Evolutionary conservation across 2,797 vertebrate species (phyloP).

Genomic region (Toxotes lorentzi): DNA sequence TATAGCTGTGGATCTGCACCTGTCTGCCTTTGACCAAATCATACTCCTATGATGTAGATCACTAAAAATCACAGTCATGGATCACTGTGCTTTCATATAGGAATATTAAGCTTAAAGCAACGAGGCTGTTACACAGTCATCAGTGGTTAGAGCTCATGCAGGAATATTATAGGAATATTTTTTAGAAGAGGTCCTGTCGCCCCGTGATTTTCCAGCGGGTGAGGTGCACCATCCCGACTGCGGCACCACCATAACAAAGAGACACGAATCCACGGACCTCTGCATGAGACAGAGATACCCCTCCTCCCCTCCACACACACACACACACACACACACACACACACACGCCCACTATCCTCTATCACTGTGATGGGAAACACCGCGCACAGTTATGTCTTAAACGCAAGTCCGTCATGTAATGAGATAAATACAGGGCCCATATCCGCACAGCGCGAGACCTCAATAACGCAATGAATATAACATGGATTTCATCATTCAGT

Average conservation of each 20-base stretch:
- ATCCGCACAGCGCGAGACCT: conserved; percentile 25
- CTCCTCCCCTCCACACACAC: neutral
- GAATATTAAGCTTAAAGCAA: neutral
- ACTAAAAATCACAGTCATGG: neutral
- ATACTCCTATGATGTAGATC: neutral
- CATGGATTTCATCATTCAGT: conserved; percentile 38
- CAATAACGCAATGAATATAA: conserved; percentile 24
- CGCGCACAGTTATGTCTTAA: conserved; percentile 4
- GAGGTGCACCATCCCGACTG: conserved; percentile 74
- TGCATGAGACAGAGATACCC: conserved; percentile 49
- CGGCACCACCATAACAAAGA: conserved; percentile 84
- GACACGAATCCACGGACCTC: conserved; percentile 69
- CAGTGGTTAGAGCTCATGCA: neutral
- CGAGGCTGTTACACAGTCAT: neutral
- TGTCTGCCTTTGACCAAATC: neutral
- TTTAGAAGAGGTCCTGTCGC: neutral
- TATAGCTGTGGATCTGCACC: conserved; percentile 20
- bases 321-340: conserved; percentile 68
- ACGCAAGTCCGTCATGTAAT: neutral
- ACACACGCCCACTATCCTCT: conserved; percentile 66
- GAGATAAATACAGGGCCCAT: conserved; percentile 33
- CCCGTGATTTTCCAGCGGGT: conserved; percentile 24
- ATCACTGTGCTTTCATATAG: neutral
- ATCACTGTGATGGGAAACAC: conserved; percentile 47
- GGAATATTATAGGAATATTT: neutral